These are phyloP conservation scores for Oxyteleia sp. DNA, from an alignment of 2,888 invertebrate species.

Conservation along the genomic window DNA sequence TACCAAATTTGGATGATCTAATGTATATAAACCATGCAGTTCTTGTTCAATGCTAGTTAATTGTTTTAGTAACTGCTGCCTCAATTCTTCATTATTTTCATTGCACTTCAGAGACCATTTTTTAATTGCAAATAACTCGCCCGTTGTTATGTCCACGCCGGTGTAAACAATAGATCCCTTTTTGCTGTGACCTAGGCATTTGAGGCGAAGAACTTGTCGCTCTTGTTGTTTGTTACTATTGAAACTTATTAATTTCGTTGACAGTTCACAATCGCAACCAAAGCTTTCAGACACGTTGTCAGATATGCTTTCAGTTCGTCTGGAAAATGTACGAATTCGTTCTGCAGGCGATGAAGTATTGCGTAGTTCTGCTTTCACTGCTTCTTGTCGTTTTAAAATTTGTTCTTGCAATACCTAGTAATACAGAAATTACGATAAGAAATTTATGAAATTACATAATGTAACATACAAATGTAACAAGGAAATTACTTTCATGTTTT, in stretches of 20 bases:
- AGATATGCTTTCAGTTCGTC: slow-evolving; percentile 88
- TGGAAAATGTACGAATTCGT: slow-evolving; percentile 81
- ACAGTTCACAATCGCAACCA: slow-evolving; percentile 89
- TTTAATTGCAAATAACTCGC: slow-evolving; percentile 91
- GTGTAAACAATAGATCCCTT: slow-evolving; percentile 92
- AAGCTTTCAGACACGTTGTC: slow-evolving; percentile 89
- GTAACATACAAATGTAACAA: too few species aligned
- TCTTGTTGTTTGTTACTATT: too few species aligned
- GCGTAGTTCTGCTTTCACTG: slow-evolving; percentile 91
- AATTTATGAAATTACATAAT: too few species aligned
- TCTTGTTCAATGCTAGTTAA: slow-evolving; percentile 93
- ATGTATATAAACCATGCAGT: slow-evolving; percentile 90
- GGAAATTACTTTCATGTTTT: too few species aligned
- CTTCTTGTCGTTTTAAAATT: slow-evolving; percentile 93
- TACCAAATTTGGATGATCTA: slow-evolving; percentile 92
- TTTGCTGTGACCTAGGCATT: slow-evolving; percentile 93
- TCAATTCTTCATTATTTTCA: slow-evolving; percentile 77
- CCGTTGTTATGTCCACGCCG: slow-evolving; percentile 92
- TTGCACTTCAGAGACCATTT: slow-evolving; percentile 91
- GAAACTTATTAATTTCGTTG: slow-evolving; percentile 86
- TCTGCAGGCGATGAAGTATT: slow-evolving; percentile 86
- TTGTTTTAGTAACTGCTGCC: slow-evolving; percentile 88
- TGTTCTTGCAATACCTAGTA: slow-evolving; percentile 92
- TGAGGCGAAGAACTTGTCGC: slow-evolving; percentile 92
- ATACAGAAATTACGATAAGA: too few species aligned